Base-by-base conservation (phyloP, 2,888 invertebrate genomes). In the Ectobius pallidus region DNA sequence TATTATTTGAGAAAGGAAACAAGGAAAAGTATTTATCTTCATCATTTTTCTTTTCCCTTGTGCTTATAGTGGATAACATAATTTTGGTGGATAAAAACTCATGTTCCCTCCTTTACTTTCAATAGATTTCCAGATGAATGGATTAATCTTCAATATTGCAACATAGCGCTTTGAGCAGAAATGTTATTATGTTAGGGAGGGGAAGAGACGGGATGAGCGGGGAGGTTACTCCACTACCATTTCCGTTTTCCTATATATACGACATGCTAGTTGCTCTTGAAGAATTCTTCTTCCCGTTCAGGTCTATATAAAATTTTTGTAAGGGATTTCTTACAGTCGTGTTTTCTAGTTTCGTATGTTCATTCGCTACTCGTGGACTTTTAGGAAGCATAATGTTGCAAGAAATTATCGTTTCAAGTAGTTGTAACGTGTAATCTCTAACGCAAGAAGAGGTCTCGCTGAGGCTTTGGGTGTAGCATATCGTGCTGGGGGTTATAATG, bases 71-170 rank as follows among this genome's bases (percentile, higher is more conserved):
- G 69, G 69, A 69, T 69, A 69, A 69, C 55, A 52, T 69, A 44
- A 52, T 55, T 55, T 55, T 32, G 20, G 32, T 34, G 55, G 52
- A 52, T 52, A 25, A 25, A 52, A 52, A 25, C 52, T 16, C 20
- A 22, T 0, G 52, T 18, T 52, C 62, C 62, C 22, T 25, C 39
- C 22, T 62, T 62, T 34, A 34, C 18, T 62, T 62, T 62, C 62
- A 62, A 70, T 71, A 67, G 65, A 49, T 72, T 72, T 72, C 69
- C 72, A 62, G 72, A 30, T 44, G 63, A 72, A 69, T 68, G 69
- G 49, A 39, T 30, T 69, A 69, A 72, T 72, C 69, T 62, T 27
- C 72, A 72, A 72, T 72, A 72, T 72, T 46, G 68, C 62, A 18
- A 52, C 25, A 52, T 52, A 32, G 63, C 20, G 63, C 63, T 63